A percentile compares a stretch with the other conserved stretches of the same genome.
These are phyloP conservation scores for Melieria omissa DNA, from an alignment of 2,888 invertebrate species.

Conservation along the genomic window DNA sequence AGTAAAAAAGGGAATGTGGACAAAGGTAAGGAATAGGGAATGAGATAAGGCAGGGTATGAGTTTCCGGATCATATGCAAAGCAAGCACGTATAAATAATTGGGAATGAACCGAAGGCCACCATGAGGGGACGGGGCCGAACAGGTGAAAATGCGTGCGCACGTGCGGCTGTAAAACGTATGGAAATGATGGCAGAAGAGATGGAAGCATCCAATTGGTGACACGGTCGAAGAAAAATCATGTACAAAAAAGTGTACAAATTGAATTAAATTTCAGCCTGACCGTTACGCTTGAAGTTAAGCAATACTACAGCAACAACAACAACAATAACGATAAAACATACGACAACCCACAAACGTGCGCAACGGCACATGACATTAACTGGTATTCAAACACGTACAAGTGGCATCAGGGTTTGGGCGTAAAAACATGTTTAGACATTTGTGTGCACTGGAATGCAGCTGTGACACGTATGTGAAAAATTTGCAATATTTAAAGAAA, in stretches of 20 bases:
- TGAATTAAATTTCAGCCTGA: constrained; percentile 44
- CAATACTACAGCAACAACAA: background rate
- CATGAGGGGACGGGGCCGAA: background rate
- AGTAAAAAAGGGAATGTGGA: background rate
- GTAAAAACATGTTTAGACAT: no score
- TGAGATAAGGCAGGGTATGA: no score
- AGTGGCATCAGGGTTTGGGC: no score
- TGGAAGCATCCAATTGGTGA: no score
- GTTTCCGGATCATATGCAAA: background rate
- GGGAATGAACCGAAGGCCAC: background rate
- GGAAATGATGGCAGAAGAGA: no score
- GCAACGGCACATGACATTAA: no score
- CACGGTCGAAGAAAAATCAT: background rate
- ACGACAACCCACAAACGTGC: background rate
- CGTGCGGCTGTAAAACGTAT: background rate
- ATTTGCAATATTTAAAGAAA: no score
- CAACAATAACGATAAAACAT: background rate
- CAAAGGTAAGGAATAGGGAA: background rate
- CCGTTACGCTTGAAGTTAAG: constrained; percentile 17
- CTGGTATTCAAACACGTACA: no score
- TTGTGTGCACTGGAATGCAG: no score
- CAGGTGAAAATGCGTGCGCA: background rate
- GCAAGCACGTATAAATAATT: background rate
- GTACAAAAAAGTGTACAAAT: constrained; percentile 35
- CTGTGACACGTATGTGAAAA: no score